Evolutionary conservation across 2,113 vertebrate species (phyloP).

Genomic region (Canis aureus): DNA sequence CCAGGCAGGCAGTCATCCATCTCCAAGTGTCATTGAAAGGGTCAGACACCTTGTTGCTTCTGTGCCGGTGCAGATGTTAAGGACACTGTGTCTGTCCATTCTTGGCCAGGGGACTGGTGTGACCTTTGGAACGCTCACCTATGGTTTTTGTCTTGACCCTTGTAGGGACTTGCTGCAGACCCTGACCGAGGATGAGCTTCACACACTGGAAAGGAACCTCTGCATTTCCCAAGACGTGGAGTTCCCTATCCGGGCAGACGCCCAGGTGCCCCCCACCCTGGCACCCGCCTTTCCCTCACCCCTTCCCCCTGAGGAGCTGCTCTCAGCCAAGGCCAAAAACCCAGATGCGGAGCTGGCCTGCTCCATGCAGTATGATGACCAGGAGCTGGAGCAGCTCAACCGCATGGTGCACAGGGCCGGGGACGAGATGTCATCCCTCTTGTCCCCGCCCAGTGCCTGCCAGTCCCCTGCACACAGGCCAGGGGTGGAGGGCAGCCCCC

Average conservation of each 20-base stretch:
- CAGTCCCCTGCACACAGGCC: constrained; percentile 92
- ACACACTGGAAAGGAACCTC: constrained; percentile 93
- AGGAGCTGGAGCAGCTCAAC: constrained; percentile 97
- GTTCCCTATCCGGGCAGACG: constrained; percentile 83
- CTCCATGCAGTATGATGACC: constrained; percentile 98
- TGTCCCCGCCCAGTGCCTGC: constrained; percentile 95
- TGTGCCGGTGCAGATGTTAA: too few relatives aligned
- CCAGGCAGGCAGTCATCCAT: neutral
- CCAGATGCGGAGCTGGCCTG: constrained; percentile 94
- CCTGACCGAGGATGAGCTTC: constrained; percentile 93
- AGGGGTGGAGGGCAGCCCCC: constrained; percentile 85
- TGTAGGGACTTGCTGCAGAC: constrained; percentile 96
- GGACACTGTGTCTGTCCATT: rapidly evolving
- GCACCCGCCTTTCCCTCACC: constrained; percentile 78
- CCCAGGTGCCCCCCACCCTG: constrained; percentile 81
- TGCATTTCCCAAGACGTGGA: constrained; percentile 97
- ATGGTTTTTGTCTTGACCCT: neutral
- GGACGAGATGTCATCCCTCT: constrained; percentile 96
- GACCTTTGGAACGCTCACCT: neutral
- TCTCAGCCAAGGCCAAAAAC: constrained; percentile 86
- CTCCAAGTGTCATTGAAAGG: rapidly evolving
- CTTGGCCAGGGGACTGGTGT: rapidly evolving
- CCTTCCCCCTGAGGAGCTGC: constrained; percentile 83
- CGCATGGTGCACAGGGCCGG: constrained; percentile 97
- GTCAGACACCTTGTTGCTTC: rapidly evolving